phyloP scores from a whole-genome alignment of 1,140 invertebrate genomes.

The Planococcus citri region DNA sequence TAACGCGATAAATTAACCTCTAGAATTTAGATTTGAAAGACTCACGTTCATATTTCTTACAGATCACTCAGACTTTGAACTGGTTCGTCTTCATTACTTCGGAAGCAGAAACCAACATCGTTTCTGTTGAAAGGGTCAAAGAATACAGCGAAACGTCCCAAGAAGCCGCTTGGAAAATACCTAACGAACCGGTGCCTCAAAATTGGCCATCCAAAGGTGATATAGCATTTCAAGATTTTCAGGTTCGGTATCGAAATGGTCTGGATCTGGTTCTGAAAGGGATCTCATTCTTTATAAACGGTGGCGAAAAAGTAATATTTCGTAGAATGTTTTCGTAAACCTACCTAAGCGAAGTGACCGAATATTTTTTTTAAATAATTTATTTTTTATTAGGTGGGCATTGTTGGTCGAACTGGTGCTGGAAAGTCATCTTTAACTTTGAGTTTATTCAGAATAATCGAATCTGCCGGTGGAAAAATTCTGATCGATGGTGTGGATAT shows the following conservation, averaged over 20 bases:
- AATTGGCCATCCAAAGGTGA: conserved; percentile 63
- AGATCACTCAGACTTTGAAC: conserved; percentile 88
- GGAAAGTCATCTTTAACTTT: conserved; percentile 76
- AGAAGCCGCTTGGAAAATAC: conserved; percentile 59
- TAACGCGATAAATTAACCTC: too few relatives aligned
- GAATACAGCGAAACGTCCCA: conserved; percentile 80
- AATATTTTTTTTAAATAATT: too few relatives aligned
- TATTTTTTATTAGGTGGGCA: conserved; percentile 46
- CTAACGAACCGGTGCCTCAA: conserved; percentile 39
- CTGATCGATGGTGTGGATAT: conserved; percentile 86
- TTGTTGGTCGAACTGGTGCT: conserved; percentile 70
- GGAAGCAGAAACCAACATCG: conserved; percentile 95
- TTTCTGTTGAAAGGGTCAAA: conserved; percentile 95
- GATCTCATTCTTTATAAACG: conserved; percentile 52
- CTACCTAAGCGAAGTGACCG: too few relatives aligned
- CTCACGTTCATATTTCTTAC: neutral
- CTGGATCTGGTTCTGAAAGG: conserved; percentile 68
- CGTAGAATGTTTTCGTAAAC: neutral
- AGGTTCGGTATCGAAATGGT: conserved; percentile 65
- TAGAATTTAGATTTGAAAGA: too few relatives aligned
- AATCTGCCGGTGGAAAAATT: conserved; percentile 69
- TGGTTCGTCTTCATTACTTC: conserved; percentile 94
- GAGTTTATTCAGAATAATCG: conserved; percentile 77
- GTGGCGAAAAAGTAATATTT: conserved; percentile 53
- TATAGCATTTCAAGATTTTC: conserved; percentile 61